These are phyloP conservation scores for Campylorhamphus procurvoides DNA, from an alignment of 2,113 vertebrate genomes.

Conservation along the genomic window DNA sequence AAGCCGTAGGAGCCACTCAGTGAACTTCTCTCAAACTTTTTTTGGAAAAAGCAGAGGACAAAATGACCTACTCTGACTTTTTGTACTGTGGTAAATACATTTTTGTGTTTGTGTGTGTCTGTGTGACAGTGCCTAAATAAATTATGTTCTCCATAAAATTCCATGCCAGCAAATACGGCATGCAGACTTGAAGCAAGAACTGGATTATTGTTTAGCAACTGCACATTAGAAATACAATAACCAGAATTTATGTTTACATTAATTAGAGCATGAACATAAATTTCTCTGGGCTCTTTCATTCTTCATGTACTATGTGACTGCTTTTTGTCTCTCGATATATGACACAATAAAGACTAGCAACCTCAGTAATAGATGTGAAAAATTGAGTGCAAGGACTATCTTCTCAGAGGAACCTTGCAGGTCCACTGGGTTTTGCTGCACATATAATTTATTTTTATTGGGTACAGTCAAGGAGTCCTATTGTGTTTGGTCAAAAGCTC, in stretches of 20 bases:
- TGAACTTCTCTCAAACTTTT: neutral
- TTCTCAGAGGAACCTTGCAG: neutral
- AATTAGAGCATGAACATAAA: neutral
- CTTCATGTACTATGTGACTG: neutral
- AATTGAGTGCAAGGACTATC: neutral
- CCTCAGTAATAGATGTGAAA: neutral
- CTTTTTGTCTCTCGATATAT: neutral
- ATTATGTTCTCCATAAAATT: neutral
- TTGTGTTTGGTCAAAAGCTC: neutral
- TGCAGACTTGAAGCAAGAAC: neutral
- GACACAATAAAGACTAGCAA: neutral
- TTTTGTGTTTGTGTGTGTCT: neutral
- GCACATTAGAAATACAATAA: neutral
- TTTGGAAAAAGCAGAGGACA: neutral
- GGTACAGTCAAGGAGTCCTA: neutral
- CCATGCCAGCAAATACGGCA: neutral
- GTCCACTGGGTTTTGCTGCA: neutral
- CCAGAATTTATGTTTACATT: neutral
- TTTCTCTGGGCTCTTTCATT: neutral
- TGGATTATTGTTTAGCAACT: neutral
- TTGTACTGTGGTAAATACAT: slow-evolving; percentile 12
- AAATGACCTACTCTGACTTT: slow-evolving; percentile 28
- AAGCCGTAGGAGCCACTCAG: neutral
- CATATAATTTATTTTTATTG: neutral
- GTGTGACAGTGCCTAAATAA: neutral